Base-by-base conservation (phyloP, 2,797 vertebrate species). In the Huso huso region DNA sequence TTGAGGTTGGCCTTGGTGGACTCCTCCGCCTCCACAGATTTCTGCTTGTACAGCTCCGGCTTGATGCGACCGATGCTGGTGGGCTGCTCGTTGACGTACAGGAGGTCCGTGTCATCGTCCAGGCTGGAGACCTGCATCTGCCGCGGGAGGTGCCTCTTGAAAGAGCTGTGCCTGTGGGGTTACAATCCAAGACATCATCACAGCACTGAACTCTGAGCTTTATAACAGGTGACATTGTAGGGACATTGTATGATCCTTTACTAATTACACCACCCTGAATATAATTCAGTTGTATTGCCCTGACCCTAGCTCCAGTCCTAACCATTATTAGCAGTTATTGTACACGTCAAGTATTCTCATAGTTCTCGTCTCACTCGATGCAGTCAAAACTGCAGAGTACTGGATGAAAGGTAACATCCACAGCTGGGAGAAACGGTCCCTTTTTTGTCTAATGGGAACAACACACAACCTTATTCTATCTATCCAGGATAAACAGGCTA, bases 11-110 rank as follows among this genome's bases (percentile, higher is more conserved):
- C 81, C 10, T 94, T 93, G 72, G 91, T 89, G 0, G 92, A 84
- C 0, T 94, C 94, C 2, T 97, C 95, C 0, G 86, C 84, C 1
- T 98, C 96, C 69, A 87, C 78, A 0, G 89, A 88, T 70, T 95
- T 96, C 71, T 97, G 94, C 59, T 95, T 95, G 81, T 99, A 99
- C 69, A 99, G 90, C 75, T 99, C 96, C 0, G 96, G 96, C 60
- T 99, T 96, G 80, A 99, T 99, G 67, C 96, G 94, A 0, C 96
- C 96, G 0, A 98, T 95, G 87, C 95, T 90, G 68, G 94, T 96
- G 1, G 93, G 88, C 80, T 93, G 95, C 72, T 97, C 94, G 0
- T 94, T 91, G 3, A 90, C 91, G 0, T 82, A 78, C 0, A 91
- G 77, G 0, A 88, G 82, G 69, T 98, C 95, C 0, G 91, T 89